These are phyloP conservation scores for Scrobipalpa atriplicella DNA, from an alignment of 2,888 invertebrate species.

Conservation along the genomic window DNA sequence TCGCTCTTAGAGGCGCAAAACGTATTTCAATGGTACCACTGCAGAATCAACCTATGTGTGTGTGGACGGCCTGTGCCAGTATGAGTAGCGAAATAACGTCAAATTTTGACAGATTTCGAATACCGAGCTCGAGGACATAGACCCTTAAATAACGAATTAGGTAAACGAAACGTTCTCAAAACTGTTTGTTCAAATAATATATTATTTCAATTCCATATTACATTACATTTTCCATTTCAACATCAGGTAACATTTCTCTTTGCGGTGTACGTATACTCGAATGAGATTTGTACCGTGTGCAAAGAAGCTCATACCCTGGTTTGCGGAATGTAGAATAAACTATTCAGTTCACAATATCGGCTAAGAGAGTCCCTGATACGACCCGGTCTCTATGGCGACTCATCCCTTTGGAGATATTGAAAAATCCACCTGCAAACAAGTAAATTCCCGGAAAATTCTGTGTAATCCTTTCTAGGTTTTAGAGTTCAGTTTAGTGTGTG, in stretches of 20 bases:
- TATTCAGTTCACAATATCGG: constrained; percentile 73
- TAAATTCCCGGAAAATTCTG: constrained; percentile 42
- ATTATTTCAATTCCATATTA: not conserved
- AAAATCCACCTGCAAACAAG: constrained; percentile 38
- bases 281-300: constrained; percentile 56
- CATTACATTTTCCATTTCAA: not conserved
- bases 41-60: no score
- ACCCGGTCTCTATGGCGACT: constrained; percentile 71
- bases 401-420: constrained; percentile 50
- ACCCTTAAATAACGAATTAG: not conserved
- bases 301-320: constrained; percentile 57
- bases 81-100: no score
- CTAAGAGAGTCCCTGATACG: constrained; percentile 72
- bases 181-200: not conserved
- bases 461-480: constrained; percentile 46
- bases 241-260: not conserved
- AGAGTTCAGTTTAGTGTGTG: constrained; percentile 21
- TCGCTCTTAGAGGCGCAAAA: no score
- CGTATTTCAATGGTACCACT: no score
- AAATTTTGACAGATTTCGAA: no score
- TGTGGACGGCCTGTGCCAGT: no score
- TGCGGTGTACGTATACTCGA: constrained; percentile 34
- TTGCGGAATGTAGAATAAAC: constrained; percentile 67
- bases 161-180: not conserved
- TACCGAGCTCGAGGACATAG: no score